Evolutionary conservation across 2,888 invertebrate genomes (phyloP).

Genomic region (Prenolepis imparis): DNA sequence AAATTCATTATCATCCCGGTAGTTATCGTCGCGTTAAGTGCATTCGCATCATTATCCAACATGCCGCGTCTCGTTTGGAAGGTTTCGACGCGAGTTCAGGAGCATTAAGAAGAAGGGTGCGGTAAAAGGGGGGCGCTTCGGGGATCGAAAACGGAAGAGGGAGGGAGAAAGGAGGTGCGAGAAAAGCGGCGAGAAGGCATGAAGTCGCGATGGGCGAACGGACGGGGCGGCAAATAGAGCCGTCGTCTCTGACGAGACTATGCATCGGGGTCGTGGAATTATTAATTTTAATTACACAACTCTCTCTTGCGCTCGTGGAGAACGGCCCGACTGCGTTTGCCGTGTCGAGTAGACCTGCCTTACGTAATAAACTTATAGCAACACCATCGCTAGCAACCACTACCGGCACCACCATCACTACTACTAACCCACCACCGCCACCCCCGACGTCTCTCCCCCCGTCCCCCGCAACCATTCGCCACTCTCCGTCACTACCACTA

Average conservation of each 20-base stretch:
- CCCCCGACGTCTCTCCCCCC: slow-evolving; percentile 64
- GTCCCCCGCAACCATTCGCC: slow-evolving; percentile 64
- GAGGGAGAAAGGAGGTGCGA: slow-evolving; percentile 41
- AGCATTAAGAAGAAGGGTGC: slow-evolving; percentile 45
- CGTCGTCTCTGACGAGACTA: slow-evolving; percentile 69
- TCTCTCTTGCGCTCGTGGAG: slow-evolving; percentile 45
- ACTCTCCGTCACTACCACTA: slow-evolving; percentile 54
- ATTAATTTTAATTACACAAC: slow-evolving; percentile 78
- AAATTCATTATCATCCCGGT: slow-evolving; percentile 50
- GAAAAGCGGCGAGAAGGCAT: slow-evolving; percentile 32
- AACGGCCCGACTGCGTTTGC: slow-evolving; percentile 62
- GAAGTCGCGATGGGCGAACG: slow-evolving; percentile 14
- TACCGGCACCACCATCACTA: slow-evolving; percentile 33
- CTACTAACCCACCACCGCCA: slow-evolving; percentile 57
- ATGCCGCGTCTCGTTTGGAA: slow-evolving; percentile 39
- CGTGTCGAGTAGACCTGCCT: slow-evolving; percentile 70
- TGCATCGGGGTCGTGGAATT: slow-evolving; percentile 74
- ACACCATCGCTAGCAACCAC: slow-evolving; percentile 70
- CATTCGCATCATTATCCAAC: slow-evolving; percentile 47
- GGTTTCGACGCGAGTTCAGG: slow-evolving; percentile 53
- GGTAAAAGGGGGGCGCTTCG: not conserved
- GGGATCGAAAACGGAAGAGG: not conserved
- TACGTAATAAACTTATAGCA: slow-evolving; percentile 77
- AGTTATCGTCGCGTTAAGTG: slow-evolving; percentile 53
- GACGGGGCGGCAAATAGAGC: slow-evolving; percentile 69